These are phyloP conservation scores for Ennomos fuscantarius DNA, from an alignment of 2,888 invertebrate genomes.

Conservation along the genomic window DNA sequence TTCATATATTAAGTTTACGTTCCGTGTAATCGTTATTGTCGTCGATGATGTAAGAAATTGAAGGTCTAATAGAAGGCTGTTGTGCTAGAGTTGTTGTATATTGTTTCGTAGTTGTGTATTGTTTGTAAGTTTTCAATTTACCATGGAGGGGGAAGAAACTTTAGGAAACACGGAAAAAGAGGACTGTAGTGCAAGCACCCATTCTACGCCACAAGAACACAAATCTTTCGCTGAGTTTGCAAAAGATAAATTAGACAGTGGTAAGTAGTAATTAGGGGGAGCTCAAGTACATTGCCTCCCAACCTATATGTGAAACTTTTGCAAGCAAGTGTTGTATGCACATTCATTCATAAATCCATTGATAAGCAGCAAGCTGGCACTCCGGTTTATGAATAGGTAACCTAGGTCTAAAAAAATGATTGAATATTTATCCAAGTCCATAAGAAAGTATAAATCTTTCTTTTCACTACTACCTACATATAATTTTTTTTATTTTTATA, in stretches of 20 bases:
- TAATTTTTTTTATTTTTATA: too few relatives aligned
- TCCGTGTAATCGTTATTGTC: slow-evolving; percentile 51
- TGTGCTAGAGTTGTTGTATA: slow-evolving; percentile 57
- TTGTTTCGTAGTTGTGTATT: slow-evolving; percentile 47
- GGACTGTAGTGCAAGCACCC: slow-evolving; percentile 73
- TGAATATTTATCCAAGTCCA: too few relatives aligned
- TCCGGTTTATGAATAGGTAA: too few relatives aligned
- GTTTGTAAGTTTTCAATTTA: slow-evolving; percentile 37
- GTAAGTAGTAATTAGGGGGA: slow-evolving; percentile 49
- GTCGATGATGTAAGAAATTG: slow-evolving; percentile 82
- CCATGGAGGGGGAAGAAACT: slow-evolving; percentile 73
- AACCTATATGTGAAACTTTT: too few relatives aligned
- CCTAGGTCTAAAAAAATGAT: too few relatives aligned
- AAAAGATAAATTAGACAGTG: slow-evolving; percentile 80
- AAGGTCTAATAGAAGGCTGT: slow-evolving; percentile 55
- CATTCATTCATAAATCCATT: too few relatives aligned
- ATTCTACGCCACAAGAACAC: slow-evolving; percentile 79
- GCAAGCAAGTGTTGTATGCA: too few relatives aligned
- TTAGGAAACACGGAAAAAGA: slow-evolving; percentile 69
- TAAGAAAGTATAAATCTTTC: too few relatives aligned
- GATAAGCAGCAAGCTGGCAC: too few relatives aligned
- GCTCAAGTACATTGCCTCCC: too few relatives aligned
- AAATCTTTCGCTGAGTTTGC: slow-evolving; percentile 80
- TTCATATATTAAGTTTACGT: too few relatives aligned
- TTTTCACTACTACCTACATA: too few relatives aligned